A percentile compares a stretch with the other conserved stretches of the same genome.
Conservation (phyloP, 2,797 vertebrate species). For the Chaunax sp. region DNA sequence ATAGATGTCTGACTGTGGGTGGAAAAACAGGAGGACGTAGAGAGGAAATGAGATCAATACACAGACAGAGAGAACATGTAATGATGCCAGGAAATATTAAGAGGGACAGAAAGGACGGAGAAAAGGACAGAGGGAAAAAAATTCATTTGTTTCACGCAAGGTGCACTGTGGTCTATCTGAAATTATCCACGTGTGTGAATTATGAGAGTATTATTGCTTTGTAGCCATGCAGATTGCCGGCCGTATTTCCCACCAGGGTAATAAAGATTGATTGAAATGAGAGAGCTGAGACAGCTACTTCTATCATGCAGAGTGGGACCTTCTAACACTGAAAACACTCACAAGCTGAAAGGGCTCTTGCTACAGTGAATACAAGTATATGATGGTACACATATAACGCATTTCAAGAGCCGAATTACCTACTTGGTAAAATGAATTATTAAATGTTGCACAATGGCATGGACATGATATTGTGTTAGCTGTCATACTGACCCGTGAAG, state of each 20-base stretch:
- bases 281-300: constrained; percentile 61
- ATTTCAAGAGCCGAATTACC: neutral
- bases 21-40: constrained; percentile 48
- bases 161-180: constrained; percentile 37
- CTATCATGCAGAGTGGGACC: constrained; percentile 19
- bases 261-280: constrained; percentile 67
- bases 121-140: neutral
- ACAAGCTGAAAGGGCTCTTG: neutral
- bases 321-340: constrained; percentile 24
- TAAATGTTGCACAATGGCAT: too few species aligned
- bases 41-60: constrained; percentile 18
- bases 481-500: constrained; percentile 90
- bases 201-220: constrained; percentile 55
- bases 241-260: constrained; percentile 63
- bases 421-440: neutral
- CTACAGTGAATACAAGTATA: constrained; percentile 1
- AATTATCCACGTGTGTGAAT: constrained; percentile 56
- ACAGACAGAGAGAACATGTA: neutral
- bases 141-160: constrained; percentile 21
- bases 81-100: constrained; percentile 25
- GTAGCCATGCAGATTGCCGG: constrained; percentile 52
- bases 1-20: constrained; percentile 95
- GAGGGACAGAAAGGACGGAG: neutral
- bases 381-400: neutral
- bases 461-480: too few species aligned